phyloP scores from a whole-genome alignment of 2,797 vertebrate genomes.

The Notolabrus celidotus region DNA sequence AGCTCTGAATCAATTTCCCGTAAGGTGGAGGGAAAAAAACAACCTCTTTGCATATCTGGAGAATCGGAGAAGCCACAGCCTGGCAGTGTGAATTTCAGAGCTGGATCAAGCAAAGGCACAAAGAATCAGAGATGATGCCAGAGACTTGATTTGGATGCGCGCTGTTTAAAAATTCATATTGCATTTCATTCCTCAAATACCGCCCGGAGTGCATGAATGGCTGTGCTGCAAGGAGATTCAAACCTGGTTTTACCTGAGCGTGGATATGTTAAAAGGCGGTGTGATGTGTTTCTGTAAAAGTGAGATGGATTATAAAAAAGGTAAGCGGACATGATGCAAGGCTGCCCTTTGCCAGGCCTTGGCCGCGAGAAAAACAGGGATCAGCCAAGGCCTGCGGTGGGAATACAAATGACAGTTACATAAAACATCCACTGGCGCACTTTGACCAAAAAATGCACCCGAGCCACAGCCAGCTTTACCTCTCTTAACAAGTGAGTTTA shows the following conservation, averaged over 20 bases:
- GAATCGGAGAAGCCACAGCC: constrained; percentile 24
- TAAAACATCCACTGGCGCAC: constrained; percentile 46
- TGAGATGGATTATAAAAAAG: constrained; percentile 17
- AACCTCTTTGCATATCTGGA: constrained; percentile 13
- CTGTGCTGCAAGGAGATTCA: constrained; percentile 24
- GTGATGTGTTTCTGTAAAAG: constrained; percentile 17
- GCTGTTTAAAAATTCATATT: constrained; percentile 58
- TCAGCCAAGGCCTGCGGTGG: constrained; percentile 22
- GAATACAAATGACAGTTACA: constrained; percentile 57
- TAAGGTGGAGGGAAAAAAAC: not conserved
- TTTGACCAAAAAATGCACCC: constrained; percentile 63
- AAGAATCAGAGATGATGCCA: constrained; percentile 20
- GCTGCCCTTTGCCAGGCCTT: not conserved
- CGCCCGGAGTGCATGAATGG: constrained; percentile 37
- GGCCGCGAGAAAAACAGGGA: constrained; percentile 16
- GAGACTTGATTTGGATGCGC: constrained; percentile 23
- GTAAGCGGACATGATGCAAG: constrained; percentile 17
- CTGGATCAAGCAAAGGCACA: constrained; percentile 38
- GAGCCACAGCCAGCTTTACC: constrained; percentile 45
- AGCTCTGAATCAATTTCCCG: constrained; percentile 28
- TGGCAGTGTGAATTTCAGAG: constrained; percentile 23
- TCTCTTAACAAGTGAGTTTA: constrained; percentile 62
- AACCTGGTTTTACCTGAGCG: constrained; percentile 30
- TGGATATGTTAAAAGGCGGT: constrained; percentile 15
- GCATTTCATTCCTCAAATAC: constrained; percentile 56